Evolutionary conservation across 2,113 vertebrate species (phyloP), one percentile per base, ranked within the genome.

Genomic region (Polypterus bichir): DNA sequence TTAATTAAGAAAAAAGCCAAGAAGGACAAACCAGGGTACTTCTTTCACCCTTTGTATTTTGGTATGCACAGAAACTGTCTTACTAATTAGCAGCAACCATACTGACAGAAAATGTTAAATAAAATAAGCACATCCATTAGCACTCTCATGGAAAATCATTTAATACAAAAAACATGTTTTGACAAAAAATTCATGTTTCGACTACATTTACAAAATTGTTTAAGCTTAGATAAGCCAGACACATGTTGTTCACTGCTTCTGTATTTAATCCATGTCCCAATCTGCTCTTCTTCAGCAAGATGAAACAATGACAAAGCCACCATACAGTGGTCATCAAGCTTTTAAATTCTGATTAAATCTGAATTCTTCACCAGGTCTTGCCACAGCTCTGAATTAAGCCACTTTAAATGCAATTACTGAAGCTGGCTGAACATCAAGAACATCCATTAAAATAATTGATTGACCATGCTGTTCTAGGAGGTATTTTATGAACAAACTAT

Each of bases 381-480:
- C 89, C 86, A 87, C 88, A 85, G 89, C 88, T 89, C 89, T 89
- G 87, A 93, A 92, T 89, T 86, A 89, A 84, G 81, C 85, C 85
- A 90, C 86, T 91, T 88, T 83, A 87, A 88, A 91, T 91, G 89
- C 89, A 92, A 93, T 93, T 95, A 92, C 83, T 72, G 80, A 78
- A 88, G 81, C 85, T 90, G 86, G 88, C 89, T 85, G 87, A 84
- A 86, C 89, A 86, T 86, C 87, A 83, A 81, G 87, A 88, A 92
- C 91, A 92, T 89, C 90, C 89, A 92, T 93, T 92, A 89, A 88
- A 92, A 87, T 89, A 88, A 97, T 90, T 93, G 88, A 94, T 93
- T 92, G 86, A 87, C 86, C 83, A 79, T 82, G 80, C 82, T 89
- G 85, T 86, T 89, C 85, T 71, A 71, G 72, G 74, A 83, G 85